Percentiles rank a stretch among this genome's conserved stretches.
phyloP scores from a whole-genome alignment of 2,113 vertebrate genomes.

The Euleptes europaea region DNA sequence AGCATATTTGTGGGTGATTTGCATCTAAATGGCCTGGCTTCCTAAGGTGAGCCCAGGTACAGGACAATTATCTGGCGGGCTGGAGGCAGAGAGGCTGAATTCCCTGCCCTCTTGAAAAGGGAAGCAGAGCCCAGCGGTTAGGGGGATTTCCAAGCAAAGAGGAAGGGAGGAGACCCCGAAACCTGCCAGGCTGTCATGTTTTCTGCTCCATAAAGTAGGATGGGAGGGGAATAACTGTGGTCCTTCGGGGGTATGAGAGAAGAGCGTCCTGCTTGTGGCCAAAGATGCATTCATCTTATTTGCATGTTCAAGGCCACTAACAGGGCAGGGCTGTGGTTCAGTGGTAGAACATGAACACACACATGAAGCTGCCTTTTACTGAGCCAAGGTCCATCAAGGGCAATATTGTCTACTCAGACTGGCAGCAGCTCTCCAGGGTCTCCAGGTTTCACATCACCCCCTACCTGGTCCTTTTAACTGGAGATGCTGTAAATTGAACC shows the following conservation, averaged over 20 bases:
- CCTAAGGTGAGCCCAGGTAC: background rate
- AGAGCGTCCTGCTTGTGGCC: background rate
- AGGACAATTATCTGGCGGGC: too few relatives aligned
- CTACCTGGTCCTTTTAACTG: too few relatives aligned
- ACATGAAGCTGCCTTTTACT: too few relatives aligned
- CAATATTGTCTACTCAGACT: too few relatives aligned
- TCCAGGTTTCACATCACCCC: too few relatives aligned
- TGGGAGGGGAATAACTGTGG: background rate
- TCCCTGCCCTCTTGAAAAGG: too few relatives aligned
- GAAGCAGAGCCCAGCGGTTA: background rate
- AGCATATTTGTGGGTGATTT: background rate
- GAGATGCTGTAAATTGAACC: too few relatives aligned
- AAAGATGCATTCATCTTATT: background rate
- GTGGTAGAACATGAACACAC: background rate
- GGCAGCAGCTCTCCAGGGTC: too few relatives aligned
- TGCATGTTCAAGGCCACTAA: background rate
- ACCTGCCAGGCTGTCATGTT: rapidly evolving
- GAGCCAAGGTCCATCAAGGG: too few relatives aligned
- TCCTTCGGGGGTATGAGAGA: too few relatives aligned
- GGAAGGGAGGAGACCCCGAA: background rate
- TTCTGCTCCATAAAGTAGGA: background rate
- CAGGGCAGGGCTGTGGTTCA: background rate
- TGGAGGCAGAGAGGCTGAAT: background rate
- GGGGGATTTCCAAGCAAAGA: background rate
- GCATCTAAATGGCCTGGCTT: background rate